Base-by-base conservation (phyloP, 2,113 vertebrate genomes). In the Tenrec ecaudatus region DNA sequence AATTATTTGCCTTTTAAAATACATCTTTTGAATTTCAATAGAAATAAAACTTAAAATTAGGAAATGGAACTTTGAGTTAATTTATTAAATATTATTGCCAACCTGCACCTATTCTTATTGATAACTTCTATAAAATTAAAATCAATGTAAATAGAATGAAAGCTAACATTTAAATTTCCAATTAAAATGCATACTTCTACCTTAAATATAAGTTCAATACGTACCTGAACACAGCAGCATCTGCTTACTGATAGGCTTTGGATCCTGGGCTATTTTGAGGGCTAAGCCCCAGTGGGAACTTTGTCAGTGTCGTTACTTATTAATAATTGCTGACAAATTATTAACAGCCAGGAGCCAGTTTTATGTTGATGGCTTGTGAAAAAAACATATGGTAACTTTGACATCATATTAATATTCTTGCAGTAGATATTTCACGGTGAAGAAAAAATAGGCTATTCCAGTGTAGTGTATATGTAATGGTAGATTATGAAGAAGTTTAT, bases 311-410 rank as follows among this genome's bases (percentile, higher is more conserved):
- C 75, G 75, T 69, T 71, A 53, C 60, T 53, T 79, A 10, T 88
- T 93, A 89, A 90, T 95, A 93, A 91, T 79, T 79, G 75, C 75
- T 71, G 88, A 89, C 85, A 96, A 94, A 95, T 88, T 75, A 94
- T 77, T 77, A 85, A 43, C 53, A 89, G 5, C 33, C 20, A 71
- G 62, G 25, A 85, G 25, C 68, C 69, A 76, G 60, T 58, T 84
- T 91, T 47, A 68, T 85, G 38, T 73, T 31, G 36, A 69, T 31
- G 36, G 64, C 62, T 91, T 75, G 43, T 84, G 11, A 43, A 64
- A 92, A 62, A 62, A 95, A 82, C 20, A 89, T 75, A 87, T 64
- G 57, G 85, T 14, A 91, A 58, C 29, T n/a, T 89, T 88, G 82
- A 87, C 58, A 77, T 82, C 89, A 33, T 86, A 33, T 80, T 82